Conservation (phyloP, 92 coral and sea anemone genomes). For the Paragorgia papillata region DNA sequence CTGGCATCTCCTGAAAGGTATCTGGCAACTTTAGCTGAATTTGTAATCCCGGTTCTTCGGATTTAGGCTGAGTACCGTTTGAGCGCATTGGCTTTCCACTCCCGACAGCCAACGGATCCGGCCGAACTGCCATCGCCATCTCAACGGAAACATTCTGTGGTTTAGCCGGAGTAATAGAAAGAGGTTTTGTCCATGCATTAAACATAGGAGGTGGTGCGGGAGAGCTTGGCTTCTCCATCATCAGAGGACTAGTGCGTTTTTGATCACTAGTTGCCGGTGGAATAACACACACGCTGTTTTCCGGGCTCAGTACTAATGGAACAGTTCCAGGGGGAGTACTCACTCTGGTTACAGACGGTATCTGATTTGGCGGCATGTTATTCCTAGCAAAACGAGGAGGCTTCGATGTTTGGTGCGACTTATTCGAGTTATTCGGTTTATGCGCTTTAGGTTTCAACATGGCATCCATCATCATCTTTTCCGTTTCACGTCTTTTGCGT, state of each 20-base stretch:
- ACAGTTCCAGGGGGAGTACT: conserved; percentile 60
- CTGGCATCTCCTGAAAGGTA: conserved; percentile 27
- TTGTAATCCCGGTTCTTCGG: conserved; percentile 36
- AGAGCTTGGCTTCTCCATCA: conserved; percentile 83
- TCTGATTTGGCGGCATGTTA: conserved; percentile 59
- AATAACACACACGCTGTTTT: conserved; percentile 46
- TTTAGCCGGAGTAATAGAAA: conserved; percentile 87
- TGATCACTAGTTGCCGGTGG: conserved; percentile 66
- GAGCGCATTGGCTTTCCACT: conserved; percentile 83
- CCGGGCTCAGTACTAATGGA: conserved; percentile 53
- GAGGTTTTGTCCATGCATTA: conserved; percentile 98
- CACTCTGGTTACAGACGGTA: conserved; percentile 56
- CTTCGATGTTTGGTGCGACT: conserved; percentile 76
- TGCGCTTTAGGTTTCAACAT: conserved; percentile 61
- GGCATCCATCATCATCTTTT: conserved; percentile 58
- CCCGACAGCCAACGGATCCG: conserved; percentile 98
- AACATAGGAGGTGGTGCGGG: conserved; percentile 87
- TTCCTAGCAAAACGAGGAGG: conserved; percentile 94
- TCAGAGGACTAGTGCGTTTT: conserved; percentile 82
- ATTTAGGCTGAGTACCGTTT: conserved; percentile 22
- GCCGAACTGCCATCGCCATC: conserved; percentile 59
- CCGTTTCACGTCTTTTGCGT: conserved; percentile 71
- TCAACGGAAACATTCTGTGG: conserved; percentile 69
- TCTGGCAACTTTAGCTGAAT: conserved; percentile 32
- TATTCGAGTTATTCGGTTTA: conserved; percentile 57